Conservation (phyloP, 2,113 vertebrate genomes). For the Psittacula cyanocephala region DNA sequence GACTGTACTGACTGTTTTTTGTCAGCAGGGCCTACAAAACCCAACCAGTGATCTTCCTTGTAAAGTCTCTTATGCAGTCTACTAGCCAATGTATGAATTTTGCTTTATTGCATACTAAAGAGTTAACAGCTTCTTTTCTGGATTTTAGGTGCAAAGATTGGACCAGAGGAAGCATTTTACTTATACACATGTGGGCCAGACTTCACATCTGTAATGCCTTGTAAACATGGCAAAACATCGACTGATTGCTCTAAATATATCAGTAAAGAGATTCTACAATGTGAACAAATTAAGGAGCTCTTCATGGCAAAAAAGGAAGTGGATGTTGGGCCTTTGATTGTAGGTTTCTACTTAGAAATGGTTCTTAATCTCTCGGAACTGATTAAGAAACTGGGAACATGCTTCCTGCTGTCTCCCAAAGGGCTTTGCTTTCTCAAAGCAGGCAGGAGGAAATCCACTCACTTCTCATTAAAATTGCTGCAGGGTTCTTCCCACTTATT, state of each 20-base stretch:
- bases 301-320: conserved; percentile 87
- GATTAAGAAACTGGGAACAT: background rate
- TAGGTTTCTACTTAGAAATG: conserved; percentile 72
- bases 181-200: conserved; percentile 91
- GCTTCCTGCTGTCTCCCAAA: background rate
- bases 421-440: background rate
- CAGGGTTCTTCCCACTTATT: background rate
- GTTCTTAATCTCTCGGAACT: background rate
- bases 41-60: background rate
- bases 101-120: background rate
- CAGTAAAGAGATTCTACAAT: conserved; percentile 86
- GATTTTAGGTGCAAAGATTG: conserved; percentile 85
- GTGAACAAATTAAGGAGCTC: conserved; percentile 86
- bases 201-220: conserved; percentile 92
- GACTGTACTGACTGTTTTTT: background rate
- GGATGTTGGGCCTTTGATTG: conserved; percentile 85
- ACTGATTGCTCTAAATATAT: conserved; percentile 88
- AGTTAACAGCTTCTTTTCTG: background rate
- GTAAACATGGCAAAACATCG: conserved; percentile 87
- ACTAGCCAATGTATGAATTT: background rate
- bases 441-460: background rate
- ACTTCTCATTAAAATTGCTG: background rate
- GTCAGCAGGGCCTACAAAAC: background rate
- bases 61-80: background rate
- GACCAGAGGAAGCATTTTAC: conserved; percentile 90